Base-by-base conservation (phyloP, 1,140 invertebrate genomes). In the Bombus ignitus region DNA sequence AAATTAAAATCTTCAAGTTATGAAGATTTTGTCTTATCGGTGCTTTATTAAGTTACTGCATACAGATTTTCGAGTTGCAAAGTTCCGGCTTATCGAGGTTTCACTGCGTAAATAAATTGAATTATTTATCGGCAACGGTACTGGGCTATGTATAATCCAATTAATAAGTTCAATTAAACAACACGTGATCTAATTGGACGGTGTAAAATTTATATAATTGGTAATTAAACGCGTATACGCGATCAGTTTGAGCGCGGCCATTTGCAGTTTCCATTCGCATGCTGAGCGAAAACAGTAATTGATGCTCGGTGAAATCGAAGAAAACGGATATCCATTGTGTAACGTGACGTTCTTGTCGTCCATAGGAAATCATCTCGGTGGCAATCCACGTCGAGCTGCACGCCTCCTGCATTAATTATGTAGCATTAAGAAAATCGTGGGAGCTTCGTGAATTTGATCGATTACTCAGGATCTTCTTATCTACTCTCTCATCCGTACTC, bases 261-360 rank as follows among this genome's bases (percentile, higher is more conserved):
- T 85, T 81, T 32, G 44, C 68, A 59, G 81, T 80, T n/a, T 39
- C 3, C 32, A 66, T 76, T 76, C 76, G 78, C 80, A 83, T 82
- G 74, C 70, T 42, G 57, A 81, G 81, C 42, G 53, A 76, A 77
- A 28, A 77, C 32, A 35, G 62, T 68, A 32, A 59, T 18, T 42
- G 81, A 35, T 35, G 35, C 32, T n/a, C 35, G 66, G 91, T 93
- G 90, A 92, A 92, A 93, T 91, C 87, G 81, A 92, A 92, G 90
- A 91, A 92, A 92, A 92, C 89, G 87, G 35, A 85, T 68, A 62
- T 71, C 74, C 80, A 86, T 90, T 90, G 89, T 90, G 70, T 65
- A 90, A 89, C 44, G 72, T 15, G 65, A 89, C 47, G 81, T 44
- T 65, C 44, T 80, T 85, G 79, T 72, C 79, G 85, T 66, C 86